phyloP scores from a whole-genome alignment of 2,113 vertebrate species.

The Serilophus lunatus region DNA sequence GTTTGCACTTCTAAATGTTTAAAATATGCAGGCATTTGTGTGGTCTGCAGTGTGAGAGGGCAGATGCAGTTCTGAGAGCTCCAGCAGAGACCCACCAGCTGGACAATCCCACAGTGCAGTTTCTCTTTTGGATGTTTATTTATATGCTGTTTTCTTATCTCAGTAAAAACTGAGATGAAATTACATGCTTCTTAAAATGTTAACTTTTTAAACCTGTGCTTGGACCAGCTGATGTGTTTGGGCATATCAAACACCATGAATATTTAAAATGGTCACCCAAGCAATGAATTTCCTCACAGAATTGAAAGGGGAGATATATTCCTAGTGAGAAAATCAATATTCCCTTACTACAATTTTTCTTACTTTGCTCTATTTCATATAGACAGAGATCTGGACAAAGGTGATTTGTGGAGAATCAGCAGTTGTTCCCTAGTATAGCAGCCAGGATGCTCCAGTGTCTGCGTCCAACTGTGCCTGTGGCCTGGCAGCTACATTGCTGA shows the following conservation, averaged over 20 bases:
- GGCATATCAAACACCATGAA: not conserved
- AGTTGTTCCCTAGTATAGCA: not conserved
- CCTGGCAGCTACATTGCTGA: accelerated
- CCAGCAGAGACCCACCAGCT: not conserved
- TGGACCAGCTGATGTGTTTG: not conserved
- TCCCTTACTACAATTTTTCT: not conserved
- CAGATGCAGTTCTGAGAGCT: not conserved
- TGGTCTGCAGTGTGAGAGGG: not conserved
- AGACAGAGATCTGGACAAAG: not conserved
- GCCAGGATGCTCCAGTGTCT: accelerated
- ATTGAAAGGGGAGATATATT: not conserved
- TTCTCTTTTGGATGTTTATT: not conserved
- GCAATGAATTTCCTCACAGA: not conserved
- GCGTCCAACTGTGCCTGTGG: not conserved
- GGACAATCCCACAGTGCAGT: not conserved
- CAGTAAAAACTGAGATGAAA: not conserved
- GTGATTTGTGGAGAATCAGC: not conserved
- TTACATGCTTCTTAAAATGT: not conserved
- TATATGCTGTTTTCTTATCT: not conserved
- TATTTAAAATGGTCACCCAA: not conserved
- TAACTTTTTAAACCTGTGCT: not conserved
- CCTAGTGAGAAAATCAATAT: not conserved
- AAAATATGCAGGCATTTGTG: not conserved
- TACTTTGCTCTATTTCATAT: not conserved
- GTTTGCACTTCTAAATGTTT: not conserved